Percentiles rank a stretch among this genome's conserved stretches.
Evolutionary conservation across 2,113 vertebrate genomes (phyloP).

Genomic region (Stigmatopora nigra): DNA sequence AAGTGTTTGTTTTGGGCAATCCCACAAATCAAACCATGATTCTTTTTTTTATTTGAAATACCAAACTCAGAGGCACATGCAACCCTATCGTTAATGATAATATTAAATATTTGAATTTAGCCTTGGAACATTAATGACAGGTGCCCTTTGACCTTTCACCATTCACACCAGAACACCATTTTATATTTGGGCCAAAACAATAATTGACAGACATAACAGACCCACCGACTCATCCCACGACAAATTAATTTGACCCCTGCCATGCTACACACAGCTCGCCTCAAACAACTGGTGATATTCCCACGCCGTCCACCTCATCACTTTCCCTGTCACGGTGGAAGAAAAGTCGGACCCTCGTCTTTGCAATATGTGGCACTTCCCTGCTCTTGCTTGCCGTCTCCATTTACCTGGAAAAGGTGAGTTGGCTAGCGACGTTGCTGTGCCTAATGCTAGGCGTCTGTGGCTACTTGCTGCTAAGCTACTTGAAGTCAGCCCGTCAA

Average conservation of each 20-base stretch:
- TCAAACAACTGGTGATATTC: background rate
- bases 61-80: too few species aligned
- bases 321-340: slow-evolving; percentile 14
- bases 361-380: slow-evolving; percentile 28
- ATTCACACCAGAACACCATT: too few species aligned
- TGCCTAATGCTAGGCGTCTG: slow-evolving; percentile 28
- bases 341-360: background rate
- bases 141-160: too few species aligned
- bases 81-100: too few species aligned
- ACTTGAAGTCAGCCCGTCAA: slow-evolving; percentile 6
- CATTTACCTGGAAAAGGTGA: slow-evolving; percentile 17
- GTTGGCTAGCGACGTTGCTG: slow-evolving; percentile 39
- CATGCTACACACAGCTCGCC: slow-evolving; percentile 11
- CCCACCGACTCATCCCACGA: too few species aligned
- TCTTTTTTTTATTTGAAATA: too few species aligned
- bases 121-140: too few species aligned
- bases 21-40: too few species aligned
- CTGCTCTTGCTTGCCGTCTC: slow-evolving; percentile 35
- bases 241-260: background rate
- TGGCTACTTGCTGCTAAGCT: slow-evolving; percentile 18
- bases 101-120: too few species aligned
- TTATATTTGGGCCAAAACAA: too few species aligned
- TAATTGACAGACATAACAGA: too few species aligned
- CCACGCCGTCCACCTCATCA: background rate
- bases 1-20: too few species aligned